Conservation (phyloP, 2,797 vertebrate genomes). For the Triplophysa yarkandensis region DNA sequence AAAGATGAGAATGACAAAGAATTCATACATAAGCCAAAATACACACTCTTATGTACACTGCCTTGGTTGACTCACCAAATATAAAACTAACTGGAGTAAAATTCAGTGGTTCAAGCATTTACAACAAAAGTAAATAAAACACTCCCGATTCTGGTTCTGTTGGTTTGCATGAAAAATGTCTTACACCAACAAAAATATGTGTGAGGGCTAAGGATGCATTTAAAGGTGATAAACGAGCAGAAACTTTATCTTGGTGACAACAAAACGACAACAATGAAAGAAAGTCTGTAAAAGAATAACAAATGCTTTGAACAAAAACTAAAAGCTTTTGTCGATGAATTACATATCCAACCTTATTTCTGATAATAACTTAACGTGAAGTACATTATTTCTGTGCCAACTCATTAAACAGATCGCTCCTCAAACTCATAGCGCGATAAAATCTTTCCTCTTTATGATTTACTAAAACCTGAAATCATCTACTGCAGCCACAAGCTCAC, state of each 20-base stretch:
- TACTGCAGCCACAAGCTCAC: background rate
- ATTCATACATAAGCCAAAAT: no score
- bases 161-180: constrained; percentile 7
- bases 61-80: constrained; percentile 10
- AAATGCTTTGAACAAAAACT: background rate
- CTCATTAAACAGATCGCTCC: no score
- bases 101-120: constrained; percentile 16
- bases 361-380: no score
- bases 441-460: no score
- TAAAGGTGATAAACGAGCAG: constrained; percentile 33
- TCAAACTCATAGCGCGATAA: no score
- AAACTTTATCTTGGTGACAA: constrained; percentile 36
- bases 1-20: no score
- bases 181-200: background rate
- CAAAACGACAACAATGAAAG: background rate
- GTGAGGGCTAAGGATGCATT: no score
- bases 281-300: background rate
- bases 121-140: constrained; percentile 1
- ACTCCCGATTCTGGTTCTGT: background rate
- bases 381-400: no score
- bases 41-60: background rate
- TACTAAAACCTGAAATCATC: background rate
- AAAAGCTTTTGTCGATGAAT: background rate
- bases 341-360: background rate
- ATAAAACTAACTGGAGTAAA: background rate